Conservation (phyloP, 2,113 vertebrate genomes). For the Gymnorhina tibicen region DNA sequence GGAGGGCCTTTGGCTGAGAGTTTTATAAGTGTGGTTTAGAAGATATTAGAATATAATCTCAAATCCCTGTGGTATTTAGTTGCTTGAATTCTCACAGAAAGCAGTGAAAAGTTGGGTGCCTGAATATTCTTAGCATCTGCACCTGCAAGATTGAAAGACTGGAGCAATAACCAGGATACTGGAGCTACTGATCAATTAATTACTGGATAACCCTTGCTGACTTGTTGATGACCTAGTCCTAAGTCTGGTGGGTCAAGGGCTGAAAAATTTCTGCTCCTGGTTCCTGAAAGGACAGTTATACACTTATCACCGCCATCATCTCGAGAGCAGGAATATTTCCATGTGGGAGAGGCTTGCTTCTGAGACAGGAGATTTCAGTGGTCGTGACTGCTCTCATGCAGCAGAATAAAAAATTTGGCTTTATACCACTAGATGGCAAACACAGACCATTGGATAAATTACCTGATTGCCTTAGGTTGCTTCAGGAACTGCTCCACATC, state of each 20-base stretch:
- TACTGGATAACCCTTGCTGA: neutral
- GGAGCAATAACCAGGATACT: neutral
- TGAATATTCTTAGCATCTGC: neutral
- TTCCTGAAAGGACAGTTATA: neutral
- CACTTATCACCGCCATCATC: neutral
- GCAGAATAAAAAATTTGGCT: neutral
- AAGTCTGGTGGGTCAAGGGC: neutral
- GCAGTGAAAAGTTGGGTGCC: neutral
- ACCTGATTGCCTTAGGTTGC: neutral
- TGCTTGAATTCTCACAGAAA: neutral
- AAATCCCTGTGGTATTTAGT: neutral
- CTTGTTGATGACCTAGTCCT: neutral
- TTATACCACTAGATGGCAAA: slow-evolving; percentile 50
- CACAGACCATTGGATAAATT: neutral
- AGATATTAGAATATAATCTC: neutral
- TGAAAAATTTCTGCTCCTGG: neutral
- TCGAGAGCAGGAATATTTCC: neutral
- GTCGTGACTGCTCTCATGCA: rapidly evolving
- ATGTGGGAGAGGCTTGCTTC: neutral
- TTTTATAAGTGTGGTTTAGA: neutral
- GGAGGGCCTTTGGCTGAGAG: neutral
- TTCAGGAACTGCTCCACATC: neutral
- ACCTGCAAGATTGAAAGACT: neutral
- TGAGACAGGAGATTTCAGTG: neutral
- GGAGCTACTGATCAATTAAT: neutral